Evolutionary conservation across 2,797 vertebrate species (phyloP).

Genomic region (Octomys mimax): DNA sequence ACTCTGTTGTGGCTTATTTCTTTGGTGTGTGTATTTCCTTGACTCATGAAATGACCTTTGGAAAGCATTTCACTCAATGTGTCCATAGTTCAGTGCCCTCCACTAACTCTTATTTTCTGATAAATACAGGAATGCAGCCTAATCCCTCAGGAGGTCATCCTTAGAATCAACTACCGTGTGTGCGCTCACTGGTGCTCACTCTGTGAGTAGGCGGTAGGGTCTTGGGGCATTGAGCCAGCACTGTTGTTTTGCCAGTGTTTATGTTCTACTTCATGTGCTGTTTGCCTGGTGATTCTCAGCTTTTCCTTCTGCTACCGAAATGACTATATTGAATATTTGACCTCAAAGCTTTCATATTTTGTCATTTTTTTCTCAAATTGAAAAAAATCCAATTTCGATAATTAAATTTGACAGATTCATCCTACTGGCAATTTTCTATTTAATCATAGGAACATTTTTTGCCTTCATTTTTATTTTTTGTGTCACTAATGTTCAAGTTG

Average conservation of each 20-base stretch:
- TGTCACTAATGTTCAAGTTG: slow-evolving; percentile 73
- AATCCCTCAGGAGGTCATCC: neutral
- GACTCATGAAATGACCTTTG: slow-evolving; percentile 53
- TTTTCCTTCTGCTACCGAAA: slow-evolving; percentile 29
- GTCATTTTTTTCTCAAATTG: slow-evolving; percentile 64
- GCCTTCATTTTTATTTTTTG: slow-evolving; percentile 81
- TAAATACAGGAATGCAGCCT: slow-evolving; percentile 12
- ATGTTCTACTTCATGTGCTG: neutral
- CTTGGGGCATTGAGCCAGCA: neutral
- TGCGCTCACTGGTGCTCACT: neutral
- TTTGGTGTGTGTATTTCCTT: slow-evolving; percentile 46
- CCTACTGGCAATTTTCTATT: slow-evolving; percentile 81
- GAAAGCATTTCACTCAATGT: slow-evolving; percentile 43
- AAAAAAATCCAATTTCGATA: slow-evolving; percentile 71
- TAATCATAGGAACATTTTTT: slow-evolving; percentile 79
- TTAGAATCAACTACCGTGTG: neutral
- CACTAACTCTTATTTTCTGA: slow-evolving; percentile 33
- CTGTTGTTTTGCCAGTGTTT: neutral
- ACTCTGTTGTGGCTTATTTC: slow-evolving; percentile 37
- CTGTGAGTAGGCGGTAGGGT: neutral
- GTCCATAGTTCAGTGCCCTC: neutral
- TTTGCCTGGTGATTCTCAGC: neutral
- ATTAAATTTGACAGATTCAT: slow-evolving; percentile 82
- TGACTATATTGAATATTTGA: slow-evolving; percentile 34
- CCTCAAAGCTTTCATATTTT: slow-evolving; percentile 57